Evolutionary conservation across 2,888 invertebrate genomes (phyloP), one percentile per base, ranked within the genome.

Genomic region (Nudaria mundana): DNA sequence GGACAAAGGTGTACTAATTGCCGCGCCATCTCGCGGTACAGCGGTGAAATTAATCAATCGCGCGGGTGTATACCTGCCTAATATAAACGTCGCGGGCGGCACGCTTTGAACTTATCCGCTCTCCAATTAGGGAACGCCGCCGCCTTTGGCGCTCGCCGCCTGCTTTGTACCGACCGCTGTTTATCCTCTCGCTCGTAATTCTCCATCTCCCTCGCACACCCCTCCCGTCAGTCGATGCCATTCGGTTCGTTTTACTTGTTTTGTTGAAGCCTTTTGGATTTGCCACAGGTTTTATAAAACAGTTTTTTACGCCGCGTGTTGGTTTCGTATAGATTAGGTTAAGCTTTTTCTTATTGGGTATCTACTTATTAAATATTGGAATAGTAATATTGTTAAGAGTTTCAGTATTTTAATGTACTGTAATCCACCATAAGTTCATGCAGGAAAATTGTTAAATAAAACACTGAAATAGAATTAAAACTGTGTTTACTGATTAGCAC

Each of bases 41-140:
- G 62, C 73, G 63, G 73, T 73, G 73, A 77, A 85, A 84, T 86
- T 86, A 85, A 86, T 86, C 84, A 85, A 81, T 77, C 64, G 66
- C 69, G 51, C 54, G 57, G 51, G 56, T 66, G 66, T 72, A 71
- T 79, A 78, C 79, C 78, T 78, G 77, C 76, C 78, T 82, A 85
- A 85, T 86, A 85, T 86, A 86, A 85, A 86, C 83, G 88, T 86
- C 77, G 84, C 71, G 67, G 59, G 58, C 81, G 80, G 83, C 74
- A 66, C 49, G 63, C 81, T 88, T 88, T 88, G 87, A 85, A 76
- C 75, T 76, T 66, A 70, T 72, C 77, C 76, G 70, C 73, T 76
- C 85, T 85, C 88, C 88, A 88, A 88, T 88, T 88, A 88, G 84
- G 83, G 80, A 44, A 60, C 66, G 76, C 88, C 88, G 87, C 76